phyloP scores from a whole-genome alignment of 1,140 invertebrate genomes.

The Brachionus rubens region DNA sequence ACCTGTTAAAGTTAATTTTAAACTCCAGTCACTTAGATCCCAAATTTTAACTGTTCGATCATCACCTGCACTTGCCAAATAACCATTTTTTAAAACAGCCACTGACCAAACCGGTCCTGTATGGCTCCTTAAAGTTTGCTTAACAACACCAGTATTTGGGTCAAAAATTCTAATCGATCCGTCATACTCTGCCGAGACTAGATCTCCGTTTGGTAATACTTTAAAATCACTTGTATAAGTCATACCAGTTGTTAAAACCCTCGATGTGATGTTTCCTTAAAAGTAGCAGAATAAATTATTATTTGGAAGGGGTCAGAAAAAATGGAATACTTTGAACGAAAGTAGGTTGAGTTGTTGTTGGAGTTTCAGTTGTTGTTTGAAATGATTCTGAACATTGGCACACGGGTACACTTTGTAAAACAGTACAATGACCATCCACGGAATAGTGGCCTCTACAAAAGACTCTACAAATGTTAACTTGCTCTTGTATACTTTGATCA shows the following conservation, averaged over 20 bases:
- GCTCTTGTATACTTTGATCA: not conserved
- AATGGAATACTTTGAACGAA: not conserved
- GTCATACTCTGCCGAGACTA: not conserved
- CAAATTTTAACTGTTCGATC: constrained; percentile 4
- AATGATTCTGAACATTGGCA: not conserved
- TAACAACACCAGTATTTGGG: not conserved
- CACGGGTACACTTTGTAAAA: not conserved
- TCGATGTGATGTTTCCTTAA: not conserved
- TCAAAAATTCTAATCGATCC: not conserved
- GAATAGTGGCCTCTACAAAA: not conserved
- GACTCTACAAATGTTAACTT: not conserved
- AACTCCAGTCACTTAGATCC: not conserved
- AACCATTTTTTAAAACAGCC: not conserved
- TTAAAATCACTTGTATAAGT: not conserved
- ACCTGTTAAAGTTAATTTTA: not conserved
- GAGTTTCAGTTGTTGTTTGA: not conserved
- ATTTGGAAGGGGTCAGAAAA: not conserved
- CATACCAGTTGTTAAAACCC: not conserved
- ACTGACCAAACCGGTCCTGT: constrained; percentile 9
- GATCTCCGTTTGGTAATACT: not conserved
- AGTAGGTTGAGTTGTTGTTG: not conserved
- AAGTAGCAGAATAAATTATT: not conserved
- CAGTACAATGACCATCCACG: not conserved
- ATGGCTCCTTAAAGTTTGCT: not conserved
- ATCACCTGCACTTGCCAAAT: not conserved